These are phyloP conservation scores for Erinaceus europaeus DNA, from an alignment of 2,113 vertebrate species.

Conservation along the genomic window DNA sequence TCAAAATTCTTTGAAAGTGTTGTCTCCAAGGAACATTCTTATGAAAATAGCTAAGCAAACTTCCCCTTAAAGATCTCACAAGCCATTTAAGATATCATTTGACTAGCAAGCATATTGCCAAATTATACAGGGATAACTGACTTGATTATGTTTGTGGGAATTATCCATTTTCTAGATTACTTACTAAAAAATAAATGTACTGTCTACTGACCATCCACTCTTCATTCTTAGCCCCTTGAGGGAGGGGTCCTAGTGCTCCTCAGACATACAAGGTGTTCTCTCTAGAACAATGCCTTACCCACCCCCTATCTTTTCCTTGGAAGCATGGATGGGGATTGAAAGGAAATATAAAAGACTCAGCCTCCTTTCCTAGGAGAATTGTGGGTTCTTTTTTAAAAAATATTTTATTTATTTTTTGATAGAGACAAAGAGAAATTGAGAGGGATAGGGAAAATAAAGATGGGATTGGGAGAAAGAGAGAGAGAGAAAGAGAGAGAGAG, in stretches of 20 bases:
- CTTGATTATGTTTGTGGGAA: constrained; percentile 66
- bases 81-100: constrained; percentile 56
- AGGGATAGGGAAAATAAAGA: too few species aligned
- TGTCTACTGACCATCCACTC: constrained; percentile 57
- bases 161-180: constrained; percentile 64
- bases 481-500: too few species aligned
- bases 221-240: constrained; percentile 36
- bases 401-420: too few species aligned
- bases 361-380: too few species aligned
- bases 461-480: too few species aligned
- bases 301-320: neutral
- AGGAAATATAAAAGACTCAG: too few species aligned
- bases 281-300: constrained; percentile 34
- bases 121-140: constrained; percentile 63
- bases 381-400: too few species aligned
- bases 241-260: constrained; percentile 38
- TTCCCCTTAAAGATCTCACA: constrained; percentile 53
- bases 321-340: neutral
- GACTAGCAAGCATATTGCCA: constrained; percentile 51
- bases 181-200: constrained; percentile 50
- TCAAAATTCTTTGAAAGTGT: constrained; percentile 49
- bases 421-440: too few species aligned
- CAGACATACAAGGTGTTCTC: constrained; percentile 15
- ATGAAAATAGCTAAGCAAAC: constrained; percentile 52
- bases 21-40: constrained; percentile 46